Conservation (phyloP, 92 coral and sea anemone genomes). For the Pocillopora meandrina region DNA sequence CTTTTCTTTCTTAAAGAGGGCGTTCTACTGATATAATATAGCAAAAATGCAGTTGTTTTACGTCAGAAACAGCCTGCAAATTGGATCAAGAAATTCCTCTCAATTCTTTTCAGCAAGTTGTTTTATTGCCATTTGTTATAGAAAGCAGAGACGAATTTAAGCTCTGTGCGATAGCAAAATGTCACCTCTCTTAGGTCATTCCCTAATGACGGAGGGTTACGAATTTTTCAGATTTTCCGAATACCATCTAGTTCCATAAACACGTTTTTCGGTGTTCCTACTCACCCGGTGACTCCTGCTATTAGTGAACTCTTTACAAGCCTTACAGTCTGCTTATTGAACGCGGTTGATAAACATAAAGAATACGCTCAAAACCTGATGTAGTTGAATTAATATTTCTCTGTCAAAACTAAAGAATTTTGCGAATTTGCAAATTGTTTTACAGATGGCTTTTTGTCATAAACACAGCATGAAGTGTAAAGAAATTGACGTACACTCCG, state of each 20-base stretch:
- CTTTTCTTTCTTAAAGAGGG: neutral
- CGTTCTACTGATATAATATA: neutral
- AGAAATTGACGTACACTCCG: slow-evolving; percentile 11
- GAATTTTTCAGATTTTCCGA: slow-evolving; percentile 19
- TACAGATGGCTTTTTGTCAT: neutral
- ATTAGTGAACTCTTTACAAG: too few relatives aligned
- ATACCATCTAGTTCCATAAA: slow-evolving; percentile 15
- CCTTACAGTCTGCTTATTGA: too few relatives aligned
- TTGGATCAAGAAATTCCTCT: neutral
- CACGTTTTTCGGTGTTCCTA: neutral
- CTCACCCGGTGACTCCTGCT: neutral
- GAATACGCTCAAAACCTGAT: too few relatives aligned
- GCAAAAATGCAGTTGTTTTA: neutral
- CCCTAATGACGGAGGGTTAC: neutral
- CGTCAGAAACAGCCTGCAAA: neutral
- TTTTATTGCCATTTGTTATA: slow-evolving; percentile 4
- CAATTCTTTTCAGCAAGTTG: slow-evolving; percentile 12
- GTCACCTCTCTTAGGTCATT: neutral
- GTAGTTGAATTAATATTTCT: too few relatives aligned
- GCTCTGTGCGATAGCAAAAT: neutral
- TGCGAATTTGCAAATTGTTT: slow-evolving; percentile 2
- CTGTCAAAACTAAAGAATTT: neutral
- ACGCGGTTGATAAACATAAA: too few relatives aligned
- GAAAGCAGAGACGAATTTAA: neutral
- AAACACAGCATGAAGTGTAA: slow-evolving; percentile 22